Conservation (phyloP, 1,140 invertebrate genomes). For the Scaptomyza pallida region DNA sequence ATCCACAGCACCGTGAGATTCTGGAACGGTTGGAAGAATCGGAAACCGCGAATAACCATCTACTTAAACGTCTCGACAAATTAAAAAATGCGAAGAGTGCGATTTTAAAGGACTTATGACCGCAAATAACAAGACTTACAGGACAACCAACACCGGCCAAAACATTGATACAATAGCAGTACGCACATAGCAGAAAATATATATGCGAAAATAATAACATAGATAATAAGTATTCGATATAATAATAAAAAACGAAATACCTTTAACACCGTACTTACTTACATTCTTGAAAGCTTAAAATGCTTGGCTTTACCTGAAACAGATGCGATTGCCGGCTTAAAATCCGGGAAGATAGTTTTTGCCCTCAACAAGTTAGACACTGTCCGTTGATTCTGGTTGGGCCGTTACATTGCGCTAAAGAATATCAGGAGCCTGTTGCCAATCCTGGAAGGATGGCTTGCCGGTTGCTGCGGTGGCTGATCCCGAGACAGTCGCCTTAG, state of each 20-base stretch:
- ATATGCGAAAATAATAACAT: neutral
- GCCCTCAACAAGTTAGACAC: no score
- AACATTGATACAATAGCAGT: slow-evolving; percentile 12
- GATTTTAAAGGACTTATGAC: slow-evolving; percentile 94
- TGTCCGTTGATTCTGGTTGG: no score
- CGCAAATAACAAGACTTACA: slow-evolving; percentile 22
- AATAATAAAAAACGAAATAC: neutral
- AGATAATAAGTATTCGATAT: neutral
- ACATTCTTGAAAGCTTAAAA: no score
- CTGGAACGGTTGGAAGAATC: slow-evolving; percentile 98
- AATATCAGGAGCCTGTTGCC: no score
- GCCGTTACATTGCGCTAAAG: no score
- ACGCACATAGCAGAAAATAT: neutral
- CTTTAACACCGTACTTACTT: no score
- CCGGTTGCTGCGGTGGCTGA: no score
- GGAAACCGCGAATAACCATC: slow-evolving; percentile 98
- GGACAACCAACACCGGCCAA: slow-evolving; percentile 3
- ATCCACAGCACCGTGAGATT: slow-evolving; percentile 94
- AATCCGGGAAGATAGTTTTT: no score
- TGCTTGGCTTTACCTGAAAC: no score
- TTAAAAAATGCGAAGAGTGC: slow-evolving; percentile 97
- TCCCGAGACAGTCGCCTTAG: no score
- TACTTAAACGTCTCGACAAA: slow-evolving; percentile 98
- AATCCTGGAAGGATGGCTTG: no score
- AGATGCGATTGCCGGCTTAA: no score